Conservation (phyloP, 2,888 invertebrate species). For the Drosophila anomalata region DNA sequence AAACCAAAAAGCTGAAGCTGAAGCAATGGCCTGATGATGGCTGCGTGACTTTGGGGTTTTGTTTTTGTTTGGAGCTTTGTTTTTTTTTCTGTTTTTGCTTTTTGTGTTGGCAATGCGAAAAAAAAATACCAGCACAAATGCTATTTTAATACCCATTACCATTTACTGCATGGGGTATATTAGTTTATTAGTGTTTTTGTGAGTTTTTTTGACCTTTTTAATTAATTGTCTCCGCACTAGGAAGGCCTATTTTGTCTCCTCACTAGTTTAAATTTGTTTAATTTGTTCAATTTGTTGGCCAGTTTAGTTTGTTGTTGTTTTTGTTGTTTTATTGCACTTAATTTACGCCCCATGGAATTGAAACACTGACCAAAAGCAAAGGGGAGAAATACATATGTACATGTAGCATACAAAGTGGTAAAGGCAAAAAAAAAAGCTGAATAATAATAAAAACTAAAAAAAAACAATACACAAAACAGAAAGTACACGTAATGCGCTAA, state of each 20-base stretch:
- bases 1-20: not conserved
- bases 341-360: slow-evolving; percentile 66
- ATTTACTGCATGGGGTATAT: not conserved
- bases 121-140: slow-evolving; percentile 12
- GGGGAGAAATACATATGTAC: not conserved
- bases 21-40: slow-evolving; percentile 33
- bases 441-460: not conserved
- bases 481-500: slow-evolving; percentile 66
- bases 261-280: not conserved
- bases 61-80: slow-evolving; percentile 29
- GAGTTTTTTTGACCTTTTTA: not conserved
- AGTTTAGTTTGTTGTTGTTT: slow-evolving; percentile 27
- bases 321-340: slow-evolving; percentile 63
- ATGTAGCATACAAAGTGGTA: slow-evolving; percentile 7
- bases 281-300: slow-evolving; percentile 21
- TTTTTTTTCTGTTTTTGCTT: slow-evolving; percentile 5
- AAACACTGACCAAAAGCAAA: slow-evolving; percentile 28
- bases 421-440: slow-evolving; percentile 8
- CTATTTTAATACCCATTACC: slow-evolving; percentile 2
- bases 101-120: slow-evolving; percentile 1
- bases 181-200: not conserved
- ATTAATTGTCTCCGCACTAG: not conserved
- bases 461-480: not conserved
- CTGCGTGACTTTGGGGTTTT: slow-evolving; percentile 27
- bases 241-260: no score